These are phyloP conservation scores for Nebria salina DNA, from an alignment of 2,888 invertebrate genomes.

Conservation along the genomic window DNA sequence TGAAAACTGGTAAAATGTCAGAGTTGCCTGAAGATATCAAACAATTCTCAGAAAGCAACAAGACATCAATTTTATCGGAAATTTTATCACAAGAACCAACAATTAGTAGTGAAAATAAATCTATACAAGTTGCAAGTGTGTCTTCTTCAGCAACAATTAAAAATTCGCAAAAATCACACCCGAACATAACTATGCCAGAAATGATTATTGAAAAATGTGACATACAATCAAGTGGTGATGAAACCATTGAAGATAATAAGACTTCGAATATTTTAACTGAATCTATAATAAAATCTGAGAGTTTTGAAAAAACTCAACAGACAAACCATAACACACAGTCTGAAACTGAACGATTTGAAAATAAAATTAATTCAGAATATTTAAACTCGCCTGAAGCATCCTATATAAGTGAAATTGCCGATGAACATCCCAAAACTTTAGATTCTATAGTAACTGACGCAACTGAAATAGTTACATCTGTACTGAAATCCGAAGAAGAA, in stretches of 20 bases:
- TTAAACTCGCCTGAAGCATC: not conserved
- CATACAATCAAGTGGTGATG: not conserved
- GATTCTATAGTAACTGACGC: not conserved
- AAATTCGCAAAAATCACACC: not conserved
- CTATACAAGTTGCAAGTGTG: not conserved
- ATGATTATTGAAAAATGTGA: not conserved
- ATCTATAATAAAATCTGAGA: not conserved
- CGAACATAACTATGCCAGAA: not conserved
- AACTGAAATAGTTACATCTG: not conserved
- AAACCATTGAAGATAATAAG: not conserved
- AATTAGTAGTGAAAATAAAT: slow-evolving; percentile 1
- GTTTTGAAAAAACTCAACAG: not conserved
- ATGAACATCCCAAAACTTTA: not conserved
- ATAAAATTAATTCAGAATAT: not conserved
- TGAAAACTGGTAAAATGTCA: not conserved
- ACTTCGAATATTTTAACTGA: not conserved
- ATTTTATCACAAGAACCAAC: slow-evolving; percentile 1
- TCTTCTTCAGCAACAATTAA: not conserved
- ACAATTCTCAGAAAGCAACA: not conserved
- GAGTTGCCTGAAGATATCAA: not conserved
- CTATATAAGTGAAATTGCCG: not conserved
- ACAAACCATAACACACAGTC: not conserved
- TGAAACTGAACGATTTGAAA: not conserved
- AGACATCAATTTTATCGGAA: not conserved
- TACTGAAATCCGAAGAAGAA: not conserved